Base-by-base conservation (phyloP, 2,113 vertebrate genomes). In the Zootoca vivipara region DNA sequence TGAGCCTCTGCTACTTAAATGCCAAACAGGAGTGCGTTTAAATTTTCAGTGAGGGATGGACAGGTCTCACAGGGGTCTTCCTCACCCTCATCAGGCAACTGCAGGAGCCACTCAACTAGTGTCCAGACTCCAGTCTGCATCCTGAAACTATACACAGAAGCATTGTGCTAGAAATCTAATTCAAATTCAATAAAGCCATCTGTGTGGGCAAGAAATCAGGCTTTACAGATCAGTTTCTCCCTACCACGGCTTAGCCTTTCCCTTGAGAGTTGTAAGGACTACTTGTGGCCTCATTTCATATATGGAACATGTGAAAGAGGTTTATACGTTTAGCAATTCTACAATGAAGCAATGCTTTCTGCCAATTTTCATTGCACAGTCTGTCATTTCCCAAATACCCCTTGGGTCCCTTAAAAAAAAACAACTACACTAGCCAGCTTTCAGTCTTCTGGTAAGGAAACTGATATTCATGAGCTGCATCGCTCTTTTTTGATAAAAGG, bases 21-120 rank as follows among this genome's bases (percentile, higher is more conserved):
- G n/a, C 70, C 38, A 88, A 88, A 77, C 72, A 88, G 62, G 62
- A 78, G 62, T 67, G 78, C 38, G 69, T 78, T 86, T 78, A 67
- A 46, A 83, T 67, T 74, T 67, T 85, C 78, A 77, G 58, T 38
- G 24, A 74, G 8, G n/a, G 16, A 30, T 56, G 78, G 42, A 73
- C n/a, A 67, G 26, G 24, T 5, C 81, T 83, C 73, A 6, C 70
- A 30, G n/a, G 35, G 40, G 70, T 24, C 62, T 82, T 67, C 58
- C 46, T 56, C 70, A 6, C 8, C 56, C 33, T 7, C 40, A 22
- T 16, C 38, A 35, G 38, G 15, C 38, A 65, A 64, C n/a, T 56
- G 6, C 56, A 56, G 28, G 28, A 28, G 20, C 42, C 28, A 30
- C 35, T 79, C 67, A 82, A 28, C 65, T 24, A 58, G 24, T 77